Evolutionary conservation across 2,113 vertebrate species (phyloP), one percentile per base, ranked within the genome.

Genomic region (Struthio camelus): DNA sequence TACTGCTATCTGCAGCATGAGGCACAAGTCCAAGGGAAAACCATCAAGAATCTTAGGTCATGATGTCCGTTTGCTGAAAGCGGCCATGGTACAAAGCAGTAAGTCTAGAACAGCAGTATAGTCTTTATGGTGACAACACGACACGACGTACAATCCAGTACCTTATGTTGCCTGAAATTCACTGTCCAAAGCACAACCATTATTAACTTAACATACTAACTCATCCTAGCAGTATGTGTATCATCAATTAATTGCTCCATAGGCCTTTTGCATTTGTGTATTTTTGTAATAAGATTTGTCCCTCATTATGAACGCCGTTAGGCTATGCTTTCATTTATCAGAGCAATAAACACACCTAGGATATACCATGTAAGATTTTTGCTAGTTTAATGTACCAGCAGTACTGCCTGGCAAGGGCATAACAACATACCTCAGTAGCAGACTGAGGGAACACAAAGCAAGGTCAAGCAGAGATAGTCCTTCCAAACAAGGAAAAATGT

Each of bases 251-350:
- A 16, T 1, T 8, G 8, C n/a, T n/a, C 82, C 72, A 4, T 5
- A 1, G 18, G 4, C 2, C 4, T n/a, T 64, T 51, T 24, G 48
- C 32, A 6, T 2, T 0, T 1, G 7, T 3, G 1, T 25, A 11
- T 44, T 51, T 32, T 22, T n/a, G 19, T 6, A 54, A 25, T 1
- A 27, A 34, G 19, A 18, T 22, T 7, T 2, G 2, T 5, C 24
- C 2, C 34, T 42, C 8, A 0, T 25, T 28, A 28, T 56, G 3
- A 3, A 11, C 6, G 4, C 40, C 81, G 12, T 0, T 6, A 16
- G 81, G 78, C 56, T 14, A 16, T 1, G 1, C 59, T 89, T 85
- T 22, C 7, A 4, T 30, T 20, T 10, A 14, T 10, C 30, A n/a
- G 40, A 67, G 20, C 44, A 82, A 76, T 4, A 82, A 87, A 28